Evolutionary conservation across 2,113 vertebrate genomes (phyloP).

Genomic region (Rhegmatorhina hoffmannsi): DNA sequence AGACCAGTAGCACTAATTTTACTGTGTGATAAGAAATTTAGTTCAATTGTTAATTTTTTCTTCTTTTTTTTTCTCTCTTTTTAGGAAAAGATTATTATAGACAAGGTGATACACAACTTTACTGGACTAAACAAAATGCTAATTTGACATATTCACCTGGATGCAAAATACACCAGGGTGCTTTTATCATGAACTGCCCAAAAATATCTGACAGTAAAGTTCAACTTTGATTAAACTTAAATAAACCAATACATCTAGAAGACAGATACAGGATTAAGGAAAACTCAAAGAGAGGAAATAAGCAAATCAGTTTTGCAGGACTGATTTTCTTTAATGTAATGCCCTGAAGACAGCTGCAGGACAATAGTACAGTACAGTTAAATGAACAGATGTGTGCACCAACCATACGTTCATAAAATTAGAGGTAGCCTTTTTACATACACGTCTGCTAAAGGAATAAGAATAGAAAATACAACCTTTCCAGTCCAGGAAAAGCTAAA

Average conservation of each 20-base stretch:
- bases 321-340: neutral
- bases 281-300: neutral
- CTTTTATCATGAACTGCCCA: neutral
- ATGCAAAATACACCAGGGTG: neutral
- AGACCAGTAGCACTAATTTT: neutral
- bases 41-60: neutral
- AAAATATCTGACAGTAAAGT: neutral
- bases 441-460: constrained; percentile 50
- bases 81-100: neutral
- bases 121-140: neutral
- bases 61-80: neutral
- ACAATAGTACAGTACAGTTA: neutral
- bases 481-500: neutral
- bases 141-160: neutral
- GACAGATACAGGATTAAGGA: neutral
- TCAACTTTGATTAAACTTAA: neutral
- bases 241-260: neutral
- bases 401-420: neutral
- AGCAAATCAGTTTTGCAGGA: neutral
- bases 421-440: neutral
- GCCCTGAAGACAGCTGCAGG: neutral
- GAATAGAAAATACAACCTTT: constrained; percentile 24
- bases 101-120: neutral
- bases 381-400: constrained; percentile 48
- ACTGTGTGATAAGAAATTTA: neutral